Percentiles rank a stretch among this genome's conserved stretches.
These are phyloP conservation scores for Lasioglossum figueresi DNA, from an alignment of 2,888 invertebrate genomes.

Conservation along the genomic window DNA sequence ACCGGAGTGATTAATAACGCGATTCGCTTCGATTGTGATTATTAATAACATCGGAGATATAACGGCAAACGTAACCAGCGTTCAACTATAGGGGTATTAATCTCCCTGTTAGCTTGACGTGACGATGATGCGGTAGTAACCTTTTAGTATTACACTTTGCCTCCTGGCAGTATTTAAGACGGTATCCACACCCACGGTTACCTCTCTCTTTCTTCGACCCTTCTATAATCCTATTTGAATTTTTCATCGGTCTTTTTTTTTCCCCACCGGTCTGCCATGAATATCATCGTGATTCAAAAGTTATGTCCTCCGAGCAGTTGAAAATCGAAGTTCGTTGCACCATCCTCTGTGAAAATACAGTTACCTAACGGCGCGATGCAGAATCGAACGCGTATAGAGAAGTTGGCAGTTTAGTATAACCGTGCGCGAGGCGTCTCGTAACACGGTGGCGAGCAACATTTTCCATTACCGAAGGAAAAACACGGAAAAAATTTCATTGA, in stretches of 20 bases:
- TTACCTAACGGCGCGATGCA: not conserved
- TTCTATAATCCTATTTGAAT: conserved; percentile 42
- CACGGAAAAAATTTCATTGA: no score
- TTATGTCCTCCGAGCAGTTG: conserved; percentile 25
- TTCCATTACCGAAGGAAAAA: not conserved
- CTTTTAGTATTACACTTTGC: conserved; percentile 67
- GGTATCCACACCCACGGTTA: conserved; percentile 62
- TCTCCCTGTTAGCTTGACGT: conserved; percentile 73
- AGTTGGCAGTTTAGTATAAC: conserved; percentile 1
- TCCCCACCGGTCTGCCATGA: not conserved
- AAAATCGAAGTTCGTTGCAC: conserved; percentile 37
- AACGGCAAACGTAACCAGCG: conserved; percentile 69
- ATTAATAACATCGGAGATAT: conserved; percentile 44
- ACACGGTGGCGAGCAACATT: not conserved
- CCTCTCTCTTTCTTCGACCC: conserved; percentile 44
- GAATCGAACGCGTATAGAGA: not conserved
- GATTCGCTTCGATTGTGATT: conserved; percentile 47
- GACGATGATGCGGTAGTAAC: conserved; percentile 77
- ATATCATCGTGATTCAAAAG: conserved; percentile 34
- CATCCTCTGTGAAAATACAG: not conserved
- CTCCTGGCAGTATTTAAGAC: conserved; percentile 59
- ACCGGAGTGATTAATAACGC: conserved; percentile 37
- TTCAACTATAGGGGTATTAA: conserved; percentile 75
- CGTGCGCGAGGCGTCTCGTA: not conserved
- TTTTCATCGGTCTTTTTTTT: conserved; percentile 18